These are phyloP conservation scores for Euphonia xanthogaster DNA, from an alignment of 2,797 vertebrate genomes.

Conservation along the genomic window DNA sequence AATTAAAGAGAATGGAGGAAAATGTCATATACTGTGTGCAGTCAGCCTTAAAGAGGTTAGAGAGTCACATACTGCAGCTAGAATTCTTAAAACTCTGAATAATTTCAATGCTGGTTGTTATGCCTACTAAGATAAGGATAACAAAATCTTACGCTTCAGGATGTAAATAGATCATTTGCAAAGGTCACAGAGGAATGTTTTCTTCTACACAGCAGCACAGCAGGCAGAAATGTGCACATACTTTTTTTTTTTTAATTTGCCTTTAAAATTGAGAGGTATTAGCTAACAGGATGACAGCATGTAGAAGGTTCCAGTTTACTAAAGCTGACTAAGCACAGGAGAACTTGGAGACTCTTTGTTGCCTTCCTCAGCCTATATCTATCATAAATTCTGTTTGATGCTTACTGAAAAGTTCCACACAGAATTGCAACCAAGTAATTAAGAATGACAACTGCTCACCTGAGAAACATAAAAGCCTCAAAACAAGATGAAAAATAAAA, in stretches of 20 bases:
- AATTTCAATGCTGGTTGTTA: constrained; percentile 14
- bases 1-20: constrained; percentile 52
- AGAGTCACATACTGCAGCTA: not conserved
- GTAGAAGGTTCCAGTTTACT: not conserved
- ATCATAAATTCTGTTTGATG: not conserved
- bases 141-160: not conserved
- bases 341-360: not conserved
- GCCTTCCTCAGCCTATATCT: not conserved
- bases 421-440: constrained; percentile 6
- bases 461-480: not conserved
- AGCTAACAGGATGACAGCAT: not conserved
- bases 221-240: not conserved
- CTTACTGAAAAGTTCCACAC: not conserved
- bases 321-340: not conserved
- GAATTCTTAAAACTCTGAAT: constrained; percentile 7
- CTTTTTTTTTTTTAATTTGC: not conserved
- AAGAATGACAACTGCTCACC: not conserved
- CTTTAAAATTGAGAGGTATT: not conserved
- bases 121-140: not conserved
- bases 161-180: not conserved
- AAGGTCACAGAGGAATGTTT: constrained; percentile 27
- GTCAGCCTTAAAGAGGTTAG: constrained; percentile 17
- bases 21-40: constrained; percentile 11
- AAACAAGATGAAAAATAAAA: not conserved
- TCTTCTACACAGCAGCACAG: not conserved